Evolutionary conservation across 1,140 invertebrate genomes (phyloP).

Genomic region (Cardiocondyla obscurior): DNA sequence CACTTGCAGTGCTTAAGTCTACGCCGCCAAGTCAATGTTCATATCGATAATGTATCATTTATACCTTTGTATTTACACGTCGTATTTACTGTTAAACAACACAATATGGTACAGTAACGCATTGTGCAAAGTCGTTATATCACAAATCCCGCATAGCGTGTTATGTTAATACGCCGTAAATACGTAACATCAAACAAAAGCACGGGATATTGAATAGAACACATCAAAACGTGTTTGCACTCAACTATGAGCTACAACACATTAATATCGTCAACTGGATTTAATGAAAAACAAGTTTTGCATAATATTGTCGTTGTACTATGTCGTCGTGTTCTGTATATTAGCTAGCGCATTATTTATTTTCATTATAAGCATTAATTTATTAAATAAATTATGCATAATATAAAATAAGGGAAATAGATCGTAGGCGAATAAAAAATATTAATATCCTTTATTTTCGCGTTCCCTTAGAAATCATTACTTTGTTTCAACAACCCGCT

Average conservation of each 20-base stretch:
- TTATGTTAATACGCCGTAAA: not conserved
- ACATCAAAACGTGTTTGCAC: not conserved
- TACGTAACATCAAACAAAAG: not conserved
- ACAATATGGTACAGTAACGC: not conserved
- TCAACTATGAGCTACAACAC: not conserved
- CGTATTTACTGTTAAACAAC: not conserved
- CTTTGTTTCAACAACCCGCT: slow-evolving; percentile 28
- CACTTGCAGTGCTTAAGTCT: not conserved
- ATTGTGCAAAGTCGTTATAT: not conserved
- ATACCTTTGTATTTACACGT: not conserved
- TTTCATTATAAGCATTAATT: slow-evolving; percentile 15
- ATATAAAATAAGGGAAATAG: not conserved
- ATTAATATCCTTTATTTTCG: slow-evolving; percentile 60
- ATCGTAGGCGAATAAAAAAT: slow-evolving; percentile 47
- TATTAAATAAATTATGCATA: slow-evolving; percentile 31
- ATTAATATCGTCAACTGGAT: not conserved
- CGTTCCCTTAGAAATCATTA: slow-evolving; percentile 40
- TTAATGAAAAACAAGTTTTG: not conserved
- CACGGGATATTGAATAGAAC: not conserved
- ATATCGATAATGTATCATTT: not conserved
- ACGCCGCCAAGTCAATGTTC: not conserved
- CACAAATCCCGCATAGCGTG: not conserved
- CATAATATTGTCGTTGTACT: not conserved
- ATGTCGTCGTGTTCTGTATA: not conserved
- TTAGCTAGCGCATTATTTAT: slow-evolving; percentile 42